Evolutionary conservation across 2,113 vertebrate species (phyloP), one percentile per base, ranked within the genome.

Genomic region (Xerus inauris): DNA sequence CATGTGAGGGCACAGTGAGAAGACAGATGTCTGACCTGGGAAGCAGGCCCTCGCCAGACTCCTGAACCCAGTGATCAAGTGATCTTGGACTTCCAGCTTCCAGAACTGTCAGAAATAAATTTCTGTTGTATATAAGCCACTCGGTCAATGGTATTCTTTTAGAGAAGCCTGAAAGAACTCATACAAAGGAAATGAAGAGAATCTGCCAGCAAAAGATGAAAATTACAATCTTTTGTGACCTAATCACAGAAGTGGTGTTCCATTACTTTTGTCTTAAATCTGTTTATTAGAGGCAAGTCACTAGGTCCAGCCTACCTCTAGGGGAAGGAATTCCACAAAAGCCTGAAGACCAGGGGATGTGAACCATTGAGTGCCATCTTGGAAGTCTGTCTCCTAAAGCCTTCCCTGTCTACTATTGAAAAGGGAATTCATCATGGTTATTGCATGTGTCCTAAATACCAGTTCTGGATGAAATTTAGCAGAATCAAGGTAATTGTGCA

Each of bases 161-260:
- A 87, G 26, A 82, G 59, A 9, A 69, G 59, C 26, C 49, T 49
- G 47, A 54, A 49, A 28, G 28, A 6, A 49, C 77, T 40, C 59
- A 91, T 59, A 40, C 26, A 88, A 83, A 59, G 59, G 32, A 64
- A 83, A 62, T 67, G 42, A 92, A 90, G 38, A 90, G 24, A 77
- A 87, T 71, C 40, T 82, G 30, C 20, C n/a, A 85, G 73, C 54
- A 77, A 82, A 77, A 82, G 47, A 88, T 71, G 30, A 38, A 91
- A 94, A 51, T 76, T 73, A 89, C 8, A 88, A 5, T 69, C 24
- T 95, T 97, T 40, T 64, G 20, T 73, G 87, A 87, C 65, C 57
- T 69, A 91, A 49, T 91, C 13, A 72, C 2, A 83, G 11, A 72
- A 47, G 5, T 87, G 77, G 62, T 22, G 77, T 38, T 59, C 40